Evolutionary conservation across 2,113 vertebrate species (phyloP), one percentile per base, ranked within the genome.

Genomic region (Phocoena phocoena): DNA sequence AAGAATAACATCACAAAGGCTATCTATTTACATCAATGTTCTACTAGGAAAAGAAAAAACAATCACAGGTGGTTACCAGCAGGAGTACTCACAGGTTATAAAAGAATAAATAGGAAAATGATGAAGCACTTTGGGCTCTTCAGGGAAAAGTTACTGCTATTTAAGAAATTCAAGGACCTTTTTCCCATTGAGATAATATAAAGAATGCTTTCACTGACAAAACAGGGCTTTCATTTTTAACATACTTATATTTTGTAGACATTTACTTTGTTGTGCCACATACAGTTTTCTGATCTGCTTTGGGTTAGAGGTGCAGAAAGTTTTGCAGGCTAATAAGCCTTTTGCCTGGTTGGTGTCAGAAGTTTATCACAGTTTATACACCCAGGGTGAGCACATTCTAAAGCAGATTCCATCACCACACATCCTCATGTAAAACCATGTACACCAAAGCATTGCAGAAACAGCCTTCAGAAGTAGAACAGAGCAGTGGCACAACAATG

Each of bases 321-420:
- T 60, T 91, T 87, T 93, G 15, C 36, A 91, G 87, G 89, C 86
- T 15, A 58, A 92, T 53, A 94, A 94, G 23, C 65, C 70, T 93
- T 84, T 41, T 88, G 83, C 31, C 92, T 41, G 73, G 53, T 28
- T 62, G 31, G 12, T 67, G 83, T 84, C 87, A 53, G 63, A 80
- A 82, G 38, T 70, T 92, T 92, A 95, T 47, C 92, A 68, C 2
- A 58, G 62, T 90, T 96, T 90, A 94, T 44, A 97, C 60, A 82
- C 25, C 68, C 47, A 81, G 86, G 76, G 60, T 41, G 71, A 96
- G 82, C 76, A 89, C 26, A 93, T 94, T 90, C 73, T 26, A 80
- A 95, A 97, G 96, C 79, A 82, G 95, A 90, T 38, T 58, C 98
- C 96, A 44, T 38, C 90, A 97, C 36, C 86, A 70, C 4, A 53